Evolutionary conservation across 2,888 invertebrate genomes (phyloP), one percentile per base, ranked within the genome.

Genomic region (Silvanus unidentatus): DNA sequence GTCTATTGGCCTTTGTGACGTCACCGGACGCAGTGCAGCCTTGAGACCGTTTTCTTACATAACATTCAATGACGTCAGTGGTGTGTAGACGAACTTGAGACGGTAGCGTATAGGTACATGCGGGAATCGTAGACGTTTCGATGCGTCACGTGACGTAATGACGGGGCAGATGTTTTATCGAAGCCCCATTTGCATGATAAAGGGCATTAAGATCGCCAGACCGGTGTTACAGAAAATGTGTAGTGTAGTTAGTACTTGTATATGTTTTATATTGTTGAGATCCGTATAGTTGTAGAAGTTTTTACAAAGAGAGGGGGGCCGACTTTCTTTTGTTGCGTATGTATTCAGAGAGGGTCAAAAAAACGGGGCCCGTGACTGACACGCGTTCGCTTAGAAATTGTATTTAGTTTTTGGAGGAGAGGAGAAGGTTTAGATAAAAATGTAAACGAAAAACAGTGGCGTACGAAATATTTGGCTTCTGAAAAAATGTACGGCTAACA

Each of bases 301-400:
- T 32, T n/a, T 32, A 44, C 49, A 53, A 32, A 57, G 60, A 60
- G 69, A n/a, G 65, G 64, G 63, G 57, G 43, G 39, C 36, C 61
- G 57, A 62, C 56, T 67, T 37, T 68, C 69, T 68, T 69, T 70
- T 70, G 69, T 69, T 52, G 47, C 45, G 56, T n/a, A n/a, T n/a
- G n/a, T n/a, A n/a, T n/a, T n/a, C n/a, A 52, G 43, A 54, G 64
- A 64, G 69, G 69, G 66, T 64, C 65, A 69, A 69, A 69, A 32
- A 70, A 70, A 68, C 68, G 62, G 64, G 68, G 60, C 70, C 66
- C 68, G 70, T 69, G 70, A 61, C 62, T 59, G 69, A 64, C 70
- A 71, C 70, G 68, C 70, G 70, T 56, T 62, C 58, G 57, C 62
- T 66, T 22, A 22, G 32, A 64, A 66, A 66, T 66, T 69, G 65